Conservation (phyloP, 2,888 invertebrate species). For the Bibio marci region DNA sequence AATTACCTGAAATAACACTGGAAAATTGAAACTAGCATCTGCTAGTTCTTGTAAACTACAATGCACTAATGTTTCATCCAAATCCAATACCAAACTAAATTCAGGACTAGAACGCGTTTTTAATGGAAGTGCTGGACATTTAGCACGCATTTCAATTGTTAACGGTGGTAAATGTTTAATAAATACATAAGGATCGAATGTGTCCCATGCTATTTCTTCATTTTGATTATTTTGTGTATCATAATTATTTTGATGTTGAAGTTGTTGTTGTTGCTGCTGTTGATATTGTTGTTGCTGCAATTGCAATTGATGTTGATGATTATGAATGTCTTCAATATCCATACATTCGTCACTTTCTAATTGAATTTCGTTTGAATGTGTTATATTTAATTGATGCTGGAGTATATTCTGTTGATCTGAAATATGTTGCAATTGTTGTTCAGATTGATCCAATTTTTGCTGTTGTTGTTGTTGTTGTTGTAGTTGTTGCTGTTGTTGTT, state of each 20-base stretch:
- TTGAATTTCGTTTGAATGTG: slow-evolving; percentile 9
- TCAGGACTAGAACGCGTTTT: slow-evolving; percentile 86
- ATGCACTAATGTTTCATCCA: slow-evolving; percentile 89
- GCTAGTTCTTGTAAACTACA: slow-evolving; percentile 83
- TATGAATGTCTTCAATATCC: slow-evolving; percentile 13
- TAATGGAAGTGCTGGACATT: slow-evolving; percentile 58
- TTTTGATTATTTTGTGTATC: slow-evolving; percentile 9
- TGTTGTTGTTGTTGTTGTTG: neutral
- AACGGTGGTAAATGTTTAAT: slow-evolving; percentile 79
- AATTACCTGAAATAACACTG: slow-evolving; percentile 62
- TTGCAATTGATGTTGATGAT: neutral
- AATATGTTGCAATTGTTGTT: neutral
- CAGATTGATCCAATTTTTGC: no score
- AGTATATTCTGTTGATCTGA: neutral
- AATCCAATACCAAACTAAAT: slow-evolving; percentile 61
- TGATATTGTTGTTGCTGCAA: no score
- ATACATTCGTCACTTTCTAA: slow-evolving; percentile 14
- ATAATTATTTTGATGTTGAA: neutral
- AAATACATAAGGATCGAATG: slow-evolving; percentile 79
- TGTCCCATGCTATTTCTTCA: slow-evolving; percentile 41
- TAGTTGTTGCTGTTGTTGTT: neutral
- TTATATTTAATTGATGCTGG: neutral
- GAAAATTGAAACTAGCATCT: slow-evolving; percentile 87
- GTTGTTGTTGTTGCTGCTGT: slow-evolving; percentile 1
- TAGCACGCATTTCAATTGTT: slow-evolving; percentile 54